A percentile compares a stretch with the other conserved stretches of the same genome.
These are phyloP conservation scores for Neosilurus hyrtlii DNA, from an alignment of 2,797 vertebrate species.

Conservation along the genomic window DNA sequence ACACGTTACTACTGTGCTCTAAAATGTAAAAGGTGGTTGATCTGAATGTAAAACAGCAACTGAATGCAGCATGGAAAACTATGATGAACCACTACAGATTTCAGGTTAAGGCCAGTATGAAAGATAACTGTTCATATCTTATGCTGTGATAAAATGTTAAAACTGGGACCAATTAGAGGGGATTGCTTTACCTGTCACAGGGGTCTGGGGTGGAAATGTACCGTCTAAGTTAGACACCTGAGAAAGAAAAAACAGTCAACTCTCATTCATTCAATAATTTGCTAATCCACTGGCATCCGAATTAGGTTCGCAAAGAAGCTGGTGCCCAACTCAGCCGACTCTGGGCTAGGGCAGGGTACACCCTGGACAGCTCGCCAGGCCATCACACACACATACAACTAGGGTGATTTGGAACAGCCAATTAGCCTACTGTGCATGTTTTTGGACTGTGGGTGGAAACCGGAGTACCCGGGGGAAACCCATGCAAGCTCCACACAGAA, in stretches of 20 bases:
- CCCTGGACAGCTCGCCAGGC: no score
- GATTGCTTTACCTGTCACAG: slow-evolving; percentile 46
- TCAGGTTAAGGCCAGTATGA: slow-evolving; percentile 37
- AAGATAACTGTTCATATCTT: background rate
- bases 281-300: no score
- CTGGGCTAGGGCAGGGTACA: no score
- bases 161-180: slow-evolving; percentile 19
- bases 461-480: no score
- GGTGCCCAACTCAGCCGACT: no score
- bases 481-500: no score
- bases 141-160: slow-evolving; percentile 25
- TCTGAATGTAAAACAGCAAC: background rate
- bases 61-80: background rate
- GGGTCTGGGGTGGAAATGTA: slow-evolving; percentile 35
- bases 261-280: no score
- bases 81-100: slow-evolving; percentile 19
- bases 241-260: slow-evolving; percentile 23
- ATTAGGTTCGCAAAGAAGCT: no score
- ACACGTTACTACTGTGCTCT: background rate
- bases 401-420: no score
- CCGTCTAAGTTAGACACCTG: slow-evolving; percentile 37
- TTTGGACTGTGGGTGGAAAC: no score
- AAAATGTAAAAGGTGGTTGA: background rate
- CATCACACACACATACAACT: no score
- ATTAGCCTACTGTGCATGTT: no score